Percentiles rank a stretch among this genome's conserved stretches.
These are phyloP conservation scores for Notiomystis cincta DNA, from an alignment of 2,113 vertebrate species.

Conservation along the genomic window DNA sequence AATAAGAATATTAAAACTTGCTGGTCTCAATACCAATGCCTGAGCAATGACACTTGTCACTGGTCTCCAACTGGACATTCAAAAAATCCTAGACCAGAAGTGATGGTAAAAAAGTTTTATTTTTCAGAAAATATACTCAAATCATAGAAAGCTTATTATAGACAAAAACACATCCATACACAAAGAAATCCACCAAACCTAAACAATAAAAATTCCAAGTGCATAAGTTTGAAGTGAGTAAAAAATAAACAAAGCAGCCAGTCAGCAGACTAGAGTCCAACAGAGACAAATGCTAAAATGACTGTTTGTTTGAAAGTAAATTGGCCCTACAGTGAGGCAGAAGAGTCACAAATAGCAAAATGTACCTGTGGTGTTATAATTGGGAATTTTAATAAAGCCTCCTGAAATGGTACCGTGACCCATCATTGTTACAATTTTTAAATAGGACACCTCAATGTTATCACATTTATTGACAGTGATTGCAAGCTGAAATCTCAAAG, in stretches of 20 bases:
- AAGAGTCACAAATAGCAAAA: not conserved
- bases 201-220: not conserved
- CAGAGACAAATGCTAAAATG: not conserved
- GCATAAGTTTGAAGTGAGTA: not conserved
- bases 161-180: fast-evolving
- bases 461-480: not conserved
- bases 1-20: not conserved
- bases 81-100: not conserved
- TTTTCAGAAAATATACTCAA: not conserved
- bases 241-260: not conserved
- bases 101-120: not conserved
- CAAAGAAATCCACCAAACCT: not conserved
- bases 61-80: not conserved
- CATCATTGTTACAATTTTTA: not conserved
- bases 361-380: fast-evolving
- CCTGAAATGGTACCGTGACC: not conserved
- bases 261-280: not conserved
- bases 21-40: not conserved
- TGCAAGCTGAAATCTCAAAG: not conserved
- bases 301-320: not conserved
- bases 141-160: not conserved
- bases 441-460: not conserved
- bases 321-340: not conserved
- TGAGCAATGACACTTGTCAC: not conserved
- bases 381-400: not conserved